Conservation (phyloP, 2,888 invertebrate species). For the Hypena proboscidalis region DNA sequence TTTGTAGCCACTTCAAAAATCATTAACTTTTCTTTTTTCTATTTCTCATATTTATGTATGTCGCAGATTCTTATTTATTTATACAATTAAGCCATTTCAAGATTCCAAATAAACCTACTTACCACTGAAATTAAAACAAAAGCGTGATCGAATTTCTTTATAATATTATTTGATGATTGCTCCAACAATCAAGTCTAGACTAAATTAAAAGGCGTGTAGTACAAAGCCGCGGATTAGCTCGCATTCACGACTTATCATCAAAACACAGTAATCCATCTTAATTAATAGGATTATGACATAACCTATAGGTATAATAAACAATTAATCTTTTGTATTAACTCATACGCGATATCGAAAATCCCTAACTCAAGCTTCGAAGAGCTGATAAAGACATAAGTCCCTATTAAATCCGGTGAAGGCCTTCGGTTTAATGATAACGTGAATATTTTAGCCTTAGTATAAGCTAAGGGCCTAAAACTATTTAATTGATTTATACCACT, state of each 20-base stretch:
- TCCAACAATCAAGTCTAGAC: conserved; percentile 10
- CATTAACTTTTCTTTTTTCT: too few species aligned
- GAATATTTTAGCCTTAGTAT: conserved; percentile 27
- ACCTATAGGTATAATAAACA: conserved; percentile 35
- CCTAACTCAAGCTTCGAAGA: conserved; percentile 14
- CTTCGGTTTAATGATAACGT: conserved; percentile 22
- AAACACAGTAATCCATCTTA: conserved; percentile 33
- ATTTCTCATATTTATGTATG: too few species aligned
- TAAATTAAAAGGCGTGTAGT: conserved; percentile 13
- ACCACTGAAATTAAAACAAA: background rate
- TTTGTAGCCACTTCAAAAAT: too few species aligned
- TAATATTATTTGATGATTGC: background rate
- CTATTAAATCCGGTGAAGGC: conserved; percentile 28
- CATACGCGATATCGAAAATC: conserved; percentile 24
- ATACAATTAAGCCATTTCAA: too few species aligned
- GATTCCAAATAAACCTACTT: conserved; percentile 37
- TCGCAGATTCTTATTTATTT: too few species aligned
- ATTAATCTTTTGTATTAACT: conserved; percentile 38
- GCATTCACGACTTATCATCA: conserved; percentile 30
- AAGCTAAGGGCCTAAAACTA: conserved; percentile 19
- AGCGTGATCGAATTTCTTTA: background rate
- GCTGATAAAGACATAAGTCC: conserved; percentile 32
- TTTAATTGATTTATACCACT: conserved; percentile 40
- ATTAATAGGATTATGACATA: conserved; percentile 40
- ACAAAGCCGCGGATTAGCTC: conserved; percentile 20